Evolutionary conservation across 1,140 invertebrate genomes (phyloP), one percentile per base, ranked within the genome.

Genomic region (Nasonia giraulti): DNA sequence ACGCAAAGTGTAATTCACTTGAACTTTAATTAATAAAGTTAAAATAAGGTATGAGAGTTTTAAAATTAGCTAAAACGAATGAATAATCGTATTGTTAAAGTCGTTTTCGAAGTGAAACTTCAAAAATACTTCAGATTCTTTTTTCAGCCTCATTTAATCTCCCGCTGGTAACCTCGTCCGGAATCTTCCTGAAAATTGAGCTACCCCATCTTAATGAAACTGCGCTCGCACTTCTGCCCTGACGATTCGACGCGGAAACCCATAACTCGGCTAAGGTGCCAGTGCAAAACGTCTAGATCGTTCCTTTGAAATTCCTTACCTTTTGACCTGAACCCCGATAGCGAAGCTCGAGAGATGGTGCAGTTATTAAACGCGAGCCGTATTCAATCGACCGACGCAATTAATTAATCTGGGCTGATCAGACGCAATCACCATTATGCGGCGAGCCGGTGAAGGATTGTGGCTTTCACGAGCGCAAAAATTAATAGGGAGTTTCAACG

Each of bases 321-420:
- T 17, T n/a, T 27, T 14, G 10, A 6, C 33, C 3, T 17, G 14
- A 80, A 71, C 44, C 20, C 4, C n/a, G 10, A 81, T 73, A 81
- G 55, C 80, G 23, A 55, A 20, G 23, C n/a, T 20, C 2, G 66
- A 7, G 33, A 11, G 17, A 5, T n/a, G 20, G 40, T 50, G 4
- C 40, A 2, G 20, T 76, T 50, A 50, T 50, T 50, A 47, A 20
- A n/a, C 74, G 33, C 11, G 62, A 37, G 14, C 37, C 55, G 40
- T 17, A 77, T 83, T 83, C 75, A 83, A 83, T 83, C 82, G 75
- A n/a, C 50, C 55, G 62, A 17, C 3, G 47, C 17, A 82, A 73
- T 86, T 82, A 82, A 82, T 82, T 86, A 82, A 86, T 86, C 75
- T 79, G 47, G 40, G 47, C 44, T 77, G 79, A 85, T 81, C 84